Evolutionary conservation across 37 sponge, comb jelly and placozoan species (phyloP), one percentile per base, ranked within the genome.

Genomic region (Mnemiopsis leidyi): DNA sequence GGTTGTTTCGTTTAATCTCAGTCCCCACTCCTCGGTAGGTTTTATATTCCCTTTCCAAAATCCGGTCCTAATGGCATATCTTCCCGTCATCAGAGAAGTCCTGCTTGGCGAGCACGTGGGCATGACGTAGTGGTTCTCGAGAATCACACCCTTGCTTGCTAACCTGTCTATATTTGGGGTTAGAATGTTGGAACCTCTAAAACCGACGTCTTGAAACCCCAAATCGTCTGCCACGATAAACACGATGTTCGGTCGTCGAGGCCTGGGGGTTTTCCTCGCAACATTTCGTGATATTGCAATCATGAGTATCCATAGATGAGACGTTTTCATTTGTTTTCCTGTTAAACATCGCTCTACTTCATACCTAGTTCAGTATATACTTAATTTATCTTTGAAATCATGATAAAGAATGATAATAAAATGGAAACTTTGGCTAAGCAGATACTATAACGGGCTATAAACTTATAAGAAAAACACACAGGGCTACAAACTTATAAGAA

Each of bases 61-160:
- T 0, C 90, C 90, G 21, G 40, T 85, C 61, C 40, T 77, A 0
- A 85, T 85, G 25, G 90, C 48, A 85, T 85, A 38, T 13, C 90
- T 37, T 0, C 90, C 90, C 0, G 67, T 28, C 90, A 85, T 38
- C 18, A 85, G 90, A 18, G 36, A 23, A 1, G 90, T 16, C 24
- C 90, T 34, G 0, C 61, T 85, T 23, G 90, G 90, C 0, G 67
- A 38, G 39, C 90, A 85, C 29, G 38, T 40, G 13, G 90, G 90
- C 90, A 85, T 85, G 0, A 85, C 90, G 90, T 85, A 85, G 90
- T 85, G 90, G 90, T 85, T 85, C 90, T 85, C 90, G 0, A 85
- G 61, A 23, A 85, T 26, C 0, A 85, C 90, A 5, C 90, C 90
- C 61, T 85, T 16, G 7, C 39, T 40, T 25, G 90, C 90, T 3